Evolutionary conservation across 2,113 vertebrate species (phyloP).

Genomic region (Circaetus gallicus): DNA sequence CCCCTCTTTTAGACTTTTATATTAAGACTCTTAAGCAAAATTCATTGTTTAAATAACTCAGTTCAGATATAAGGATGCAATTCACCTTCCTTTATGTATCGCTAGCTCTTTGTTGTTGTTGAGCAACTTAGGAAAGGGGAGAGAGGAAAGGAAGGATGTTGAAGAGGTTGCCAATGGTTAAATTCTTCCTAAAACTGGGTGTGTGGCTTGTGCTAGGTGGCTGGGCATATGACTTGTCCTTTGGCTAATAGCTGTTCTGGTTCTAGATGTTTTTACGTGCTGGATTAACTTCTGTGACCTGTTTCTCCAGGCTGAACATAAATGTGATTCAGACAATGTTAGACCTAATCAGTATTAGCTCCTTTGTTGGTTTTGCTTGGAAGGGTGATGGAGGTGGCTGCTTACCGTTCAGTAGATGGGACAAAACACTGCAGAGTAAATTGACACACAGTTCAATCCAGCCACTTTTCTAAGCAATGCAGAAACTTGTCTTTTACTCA

Average conservation of each 20-base stretch:
- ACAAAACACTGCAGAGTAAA: not conserved
- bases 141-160: not conserved
- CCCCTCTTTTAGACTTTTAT: not conserved
- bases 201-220: not conserved
- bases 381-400: not conserved
- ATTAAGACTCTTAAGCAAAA: not conserved
- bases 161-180: not conserved
- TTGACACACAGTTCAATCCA: not conserved
- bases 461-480: not conserved
- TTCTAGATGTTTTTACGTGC: constrained; percentile 5
- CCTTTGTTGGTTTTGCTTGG: not conserved
- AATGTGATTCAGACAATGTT: not conserved
- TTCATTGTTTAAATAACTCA: not conserved
- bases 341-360: constrained; percentile 10
- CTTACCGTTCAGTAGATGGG: not conserved
- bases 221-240: not conserved
- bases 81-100: not conserved
- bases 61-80: not conserved
- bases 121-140: not conserved
- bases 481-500: not conserved
- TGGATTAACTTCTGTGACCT: constrained; percentile 30
- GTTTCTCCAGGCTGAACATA: not conserved
- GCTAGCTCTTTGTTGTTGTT: not conserved
- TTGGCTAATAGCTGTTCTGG: not conserved
- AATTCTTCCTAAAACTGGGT: not conserved